Evolutionary conservation across 2,113 vertebrate genomes (phyloP), one percentile per base, ranked within the genome.

Genomic region (Poeciliopsis turrubarensis): DNA sequence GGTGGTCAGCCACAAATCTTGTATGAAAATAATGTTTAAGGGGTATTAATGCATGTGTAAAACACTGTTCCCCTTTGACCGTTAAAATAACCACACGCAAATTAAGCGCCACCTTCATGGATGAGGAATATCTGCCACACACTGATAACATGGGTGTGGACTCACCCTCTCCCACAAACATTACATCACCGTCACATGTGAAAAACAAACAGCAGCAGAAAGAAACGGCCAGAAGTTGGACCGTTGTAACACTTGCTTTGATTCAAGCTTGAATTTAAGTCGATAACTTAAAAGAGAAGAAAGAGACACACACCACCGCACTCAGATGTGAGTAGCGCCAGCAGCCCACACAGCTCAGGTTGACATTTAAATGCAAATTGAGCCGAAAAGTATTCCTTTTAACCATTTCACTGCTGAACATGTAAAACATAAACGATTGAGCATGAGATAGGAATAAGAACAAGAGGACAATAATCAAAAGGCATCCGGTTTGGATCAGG

Each of bases 61-160:
- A 25, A 17, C 51, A 57, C 51, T 25, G 51, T n/a, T 57, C 9
- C 19, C 25, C 51, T 57, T n/a, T n/a, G 8, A 57, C 8, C 5
- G 15, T 30, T 63, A 63, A 63, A 61, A 61, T 10, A 63, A 41
- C 15, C 39, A 41, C 9, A 41, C 10, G 8, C 47, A 63, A 64
- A 68, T 29, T n/a, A n/a, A 27, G 31, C 34, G 34, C 30, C 34
- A 6, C 19, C 26, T 30, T 34, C 1, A 44, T 12, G 41, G 25
- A 68, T 17, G 22, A 54, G 65, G 4, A 32, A 69, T 67, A 85
- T 90, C 88, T 93, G 92, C 61, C 68, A 64, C 67, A 25, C 39
- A 57, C 83, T 87, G 92, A 93, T 92, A 92, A 91, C 82, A 78
- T 12, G 89, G 90, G 92, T 64, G 92, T 86, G 89, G 77, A 80